Conservation (phyloP, 2,888 invertebrate species). For the Cyrtodaria siliqua region DNA sequence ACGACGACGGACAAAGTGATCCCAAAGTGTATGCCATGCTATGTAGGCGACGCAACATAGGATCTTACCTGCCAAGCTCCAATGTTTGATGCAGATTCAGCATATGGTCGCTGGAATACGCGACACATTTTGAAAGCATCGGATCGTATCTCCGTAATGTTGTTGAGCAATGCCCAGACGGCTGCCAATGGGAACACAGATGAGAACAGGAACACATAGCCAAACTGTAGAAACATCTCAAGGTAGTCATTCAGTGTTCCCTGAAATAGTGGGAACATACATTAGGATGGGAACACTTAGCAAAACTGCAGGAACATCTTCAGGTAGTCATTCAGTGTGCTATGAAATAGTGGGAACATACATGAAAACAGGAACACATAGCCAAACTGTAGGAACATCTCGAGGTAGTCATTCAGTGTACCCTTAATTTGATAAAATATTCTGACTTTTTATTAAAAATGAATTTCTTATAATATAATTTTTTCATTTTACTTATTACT, state of each 20-base stretch:
- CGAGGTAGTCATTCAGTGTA: conserved; percentile 92
- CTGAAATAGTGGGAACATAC: conserved; percentile 77
- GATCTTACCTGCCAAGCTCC: conserved; percentile 91
- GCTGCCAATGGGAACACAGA: conserved; percentile 92
- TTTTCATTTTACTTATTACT: no score
- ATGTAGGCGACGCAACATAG: no score
- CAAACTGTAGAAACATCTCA: conserved; percentile 93
- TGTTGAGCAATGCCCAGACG: conserved; percentile 91
- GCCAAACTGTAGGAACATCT: conserved; percentile 93
- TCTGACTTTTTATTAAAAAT: no score
- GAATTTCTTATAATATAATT: no score
- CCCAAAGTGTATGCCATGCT: no score
- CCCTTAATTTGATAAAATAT: no score
- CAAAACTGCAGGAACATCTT: no score
- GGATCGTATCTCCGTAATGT: conserved; percentile 91
- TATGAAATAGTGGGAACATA: conserved; percentile 92
- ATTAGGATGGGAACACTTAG: no score
- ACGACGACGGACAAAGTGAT: no score
- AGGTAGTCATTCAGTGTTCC: conserved; percentile 92
- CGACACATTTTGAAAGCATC: conserved; percentile 92
- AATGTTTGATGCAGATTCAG: conserved; percentile 87
- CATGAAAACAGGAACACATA: conserved; percentile 93
- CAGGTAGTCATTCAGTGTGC: no score
- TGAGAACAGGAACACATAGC: conserved; percentile 92
- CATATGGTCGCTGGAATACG: conserved; percentile 90